These are phyloP conservation scores for Dolomedes plantarius DNA, from an alignment of 2,888 invertebrate genomes.

Conservation along the genomic window DNA sequence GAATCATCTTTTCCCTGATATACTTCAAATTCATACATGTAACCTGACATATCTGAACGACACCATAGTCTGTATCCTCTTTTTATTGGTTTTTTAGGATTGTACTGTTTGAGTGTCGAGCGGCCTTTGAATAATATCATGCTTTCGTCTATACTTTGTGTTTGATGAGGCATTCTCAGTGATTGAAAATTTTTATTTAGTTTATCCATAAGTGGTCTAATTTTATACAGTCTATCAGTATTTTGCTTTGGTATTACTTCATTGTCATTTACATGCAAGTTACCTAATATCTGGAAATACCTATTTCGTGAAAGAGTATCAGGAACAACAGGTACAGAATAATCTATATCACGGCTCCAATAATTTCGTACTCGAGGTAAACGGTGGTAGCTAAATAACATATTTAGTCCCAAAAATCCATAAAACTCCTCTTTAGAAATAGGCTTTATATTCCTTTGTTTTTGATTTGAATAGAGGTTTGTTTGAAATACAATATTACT, in stretches of 20 bases:
- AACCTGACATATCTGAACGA: slow-evolving; percentile 32
- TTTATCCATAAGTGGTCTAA: background rate
- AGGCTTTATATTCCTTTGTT: slow-evolving; percentile 7
- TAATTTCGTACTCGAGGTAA: background rate
- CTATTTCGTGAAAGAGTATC: background rate
- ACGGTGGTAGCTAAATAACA: background rate
- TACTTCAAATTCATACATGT: slow-evolving; percentile 40
- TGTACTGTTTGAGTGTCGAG: slow-evolving; percentile 25
- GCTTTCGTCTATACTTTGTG: slow-evolving; percentile 32
- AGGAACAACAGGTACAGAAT: background rate
- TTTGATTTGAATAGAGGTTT: background rate
- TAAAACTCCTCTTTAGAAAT: slow-evolving; percentile 19
- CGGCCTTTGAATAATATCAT: slow-evolving; percentile 35
- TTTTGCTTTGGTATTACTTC: background rate
- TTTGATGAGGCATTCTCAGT: slow-evolving; percentile 3
- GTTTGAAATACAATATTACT: slow-evolving; percentile 13
- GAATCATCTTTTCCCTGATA: slow-evolving; percentile 23
- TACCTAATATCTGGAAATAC: background rate
- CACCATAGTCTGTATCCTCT: slow-evolving; percentile 38
- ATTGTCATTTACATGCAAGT: slow-evolving; percentile 15
- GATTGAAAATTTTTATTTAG: slow-evolving; percentile 17
- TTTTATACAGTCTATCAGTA: slow-evolving; percentile 1
- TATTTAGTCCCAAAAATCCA: slow-evolving; percentile 17
- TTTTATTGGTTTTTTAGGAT: slow-evolving; percentile 22
- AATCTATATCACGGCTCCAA: slow-evolving; percentile 6